phyloP scores from a whole-genome alignment of 2,888 invertebrate species.

The Drosophila anomalata region DNA sequence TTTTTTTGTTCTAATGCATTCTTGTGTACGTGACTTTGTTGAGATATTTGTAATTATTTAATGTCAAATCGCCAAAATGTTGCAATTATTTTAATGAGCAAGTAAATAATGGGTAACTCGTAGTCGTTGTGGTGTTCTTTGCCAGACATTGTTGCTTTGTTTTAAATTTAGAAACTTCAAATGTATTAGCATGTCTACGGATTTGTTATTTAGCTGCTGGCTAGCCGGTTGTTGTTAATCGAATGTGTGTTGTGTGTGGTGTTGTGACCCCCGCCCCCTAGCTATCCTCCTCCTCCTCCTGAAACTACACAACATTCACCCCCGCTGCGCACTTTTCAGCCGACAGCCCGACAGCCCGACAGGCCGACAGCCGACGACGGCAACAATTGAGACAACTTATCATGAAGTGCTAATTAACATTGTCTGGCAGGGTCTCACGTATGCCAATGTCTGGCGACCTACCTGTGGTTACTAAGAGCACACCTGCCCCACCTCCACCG shows the following conservation, averaged over 20 bases:
- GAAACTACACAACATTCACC: slow-evolving; percentile 16
- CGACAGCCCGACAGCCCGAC: not conserved
- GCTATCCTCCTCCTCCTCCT: not conserved
- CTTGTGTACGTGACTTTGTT: not conserved
- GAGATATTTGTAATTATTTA: slow-evolving; percentile 3
- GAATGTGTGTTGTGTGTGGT: slow-evolving; percentile 27
- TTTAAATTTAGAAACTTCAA: slow-evolving; percentile 64
- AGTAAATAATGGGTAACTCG: not conserved
- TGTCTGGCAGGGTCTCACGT: slow-evolving; percentile 64
- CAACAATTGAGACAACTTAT: slow-evolving; percentile 78
- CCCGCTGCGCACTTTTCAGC: slow-evolving; percentile 31
- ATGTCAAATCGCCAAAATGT: slow-evolving; percentile 1
- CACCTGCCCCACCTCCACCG: slow-evolving; percentile 5
- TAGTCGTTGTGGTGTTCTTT: slow-evolving; percentile 21
- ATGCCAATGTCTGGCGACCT: slow-evolving; percentile 60
- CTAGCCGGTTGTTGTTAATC: slow-evolving; percentile 43
- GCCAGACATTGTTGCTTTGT: slow-evolving; percentile 52
- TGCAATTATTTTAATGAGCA: slow-evolving; percentile 10
- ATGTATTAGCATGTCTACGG: slow-evolving; percentile 64
- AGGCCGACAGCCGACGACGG: slow-evolving; percentile 36
- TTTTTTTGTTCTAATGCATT: not conserved
- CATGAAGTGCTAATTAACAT: slow-evolving; percentile 79
- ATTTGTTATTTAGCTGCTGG: slow-evolving; percentile 37
- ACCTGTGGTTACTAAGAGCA: slow-evolving; percentile 72
- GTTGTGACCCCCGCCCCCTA: not conserved